Base-by-base conservation (phyloP, 2,888 invertebrate genomes). In the Dynastes hyllus region DNA sequence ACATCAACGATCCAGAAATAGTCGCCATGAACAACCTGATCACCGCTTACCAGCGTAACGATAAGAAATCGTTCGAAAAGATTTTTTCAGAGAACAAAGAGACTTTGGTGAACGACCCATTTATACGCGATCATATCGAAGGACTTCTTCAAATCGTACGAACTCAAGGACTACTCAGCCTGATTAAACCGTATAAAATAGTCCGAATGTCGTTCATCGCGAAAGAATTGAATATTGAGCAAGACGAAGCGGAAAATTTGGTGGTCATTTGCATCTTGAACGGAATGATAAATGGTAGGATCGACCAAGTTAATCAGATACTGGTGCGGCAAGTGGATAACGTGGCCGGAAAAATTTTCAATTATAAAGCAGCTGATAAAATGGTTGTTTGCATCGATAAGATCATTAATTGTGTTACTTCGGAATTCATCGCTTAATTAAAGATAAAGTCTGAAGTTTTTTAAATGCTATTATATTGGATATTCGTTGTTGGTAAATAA, bases 1-100 rank as follows among this genome's bases (percentile, higher is more conserved):
- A 99, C 89, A 98, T 98, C 90, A 98, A 98, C 88, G 98, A 99
- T 90, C 97, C 98, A 0, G 99, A 99, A 90, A 98, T 99, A 85
- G 91, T 98, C 83, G 98, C 98, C 13, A 99, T 99, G 98, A 99
- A 98, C 11, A 97, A 98, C 90, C 91, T 99, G 85, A 98, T 99
- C 81, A 94, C 93, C 86, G 96, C 98, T 11, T 99, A 98, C 90
- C 98, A 99, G 89, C 98, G 97, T 89, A 97, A 98, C 89, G 97
- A 98, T 87, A 98, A 98, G 83, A 96, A 95, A 87, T 97, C 97
- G 84, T 99, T 99, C 89, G 99, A 99, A 89, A 94, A 94, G 81
- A 99, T 99, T 85, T 91, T 99, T 81, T 95, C 96, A 87, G 80
- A 81, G 45, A 83, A 84, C 77, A 78, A 80, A 71, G 84, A 85